These are phyloP conservation scores for Smittia sp. DNA, from an alignment of 2,888 invertebrate species.

Conservation along the genomic window DNA sequence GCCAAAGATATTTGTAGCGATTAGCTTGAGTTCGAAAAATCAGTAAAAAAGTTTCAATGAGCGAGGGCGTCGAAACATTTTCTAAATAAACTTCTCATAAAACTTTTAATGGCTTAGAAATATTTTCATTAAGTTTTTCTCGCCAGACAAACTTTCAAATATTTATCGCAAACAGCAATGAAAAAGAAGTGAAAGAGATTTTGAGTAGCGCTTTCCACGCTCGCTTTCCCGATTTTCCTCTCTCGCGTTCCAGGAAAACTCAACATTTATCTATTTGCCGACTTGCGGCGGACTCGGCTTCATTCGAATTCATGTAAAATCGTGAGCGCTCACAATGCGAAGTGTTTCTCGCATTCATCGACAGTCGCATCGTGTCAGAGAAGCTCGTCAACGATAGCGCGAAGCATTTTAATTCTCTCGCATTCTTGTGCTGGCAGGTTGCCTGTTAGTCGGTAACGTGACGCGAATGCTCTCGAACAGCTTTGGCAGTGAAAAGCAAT, in stretches of 20 bases:
- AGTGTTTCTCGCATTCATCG: background rate
- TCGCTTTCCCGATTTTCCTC: background rate
- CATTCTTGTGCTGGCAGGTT: background rate
- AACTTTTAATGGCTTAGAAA: too few relatives aligned
- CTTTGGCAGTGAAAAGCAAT: background rate
- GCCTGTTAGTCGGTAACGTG: conserved; percentile 27
- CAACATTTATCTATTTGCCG: background rate
- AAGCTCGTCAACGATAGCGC: background rate
- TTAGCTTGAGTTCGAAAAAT: too few relatives aligned
- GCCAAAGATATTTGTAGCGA: too few relatives aligned
- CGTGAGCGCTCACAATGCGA: background rate
- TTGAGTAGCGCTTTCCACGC: background rate
- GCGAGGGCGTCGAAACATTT: too few relatives aligned
- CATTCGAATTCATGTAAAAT: background rate
- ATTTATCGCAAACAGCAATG: too few relatives aligned
- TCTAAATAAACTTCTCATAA: too few relatives aligned
- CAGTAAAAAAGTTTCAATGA: too few relatives aligned
- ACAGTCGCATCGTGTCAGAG: background rate
- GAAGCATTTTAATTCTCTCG: background rate
- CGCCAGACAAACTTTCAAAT: too few relatives aligned
- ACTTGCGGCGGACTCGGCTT: background rate
- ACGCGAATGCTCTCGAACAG: conserved; percentile 16
- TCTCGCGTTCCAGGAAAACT: background rate
- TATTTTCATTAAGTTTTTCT: too few relatives aligned
- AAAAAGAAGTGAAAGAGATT: background rate